These are phyloP conservation scores for Anarrhichthys ocellatus DNA, from an alignment of 2,113 vertebrate genomes.

Conservation along the genomic window DNA sequence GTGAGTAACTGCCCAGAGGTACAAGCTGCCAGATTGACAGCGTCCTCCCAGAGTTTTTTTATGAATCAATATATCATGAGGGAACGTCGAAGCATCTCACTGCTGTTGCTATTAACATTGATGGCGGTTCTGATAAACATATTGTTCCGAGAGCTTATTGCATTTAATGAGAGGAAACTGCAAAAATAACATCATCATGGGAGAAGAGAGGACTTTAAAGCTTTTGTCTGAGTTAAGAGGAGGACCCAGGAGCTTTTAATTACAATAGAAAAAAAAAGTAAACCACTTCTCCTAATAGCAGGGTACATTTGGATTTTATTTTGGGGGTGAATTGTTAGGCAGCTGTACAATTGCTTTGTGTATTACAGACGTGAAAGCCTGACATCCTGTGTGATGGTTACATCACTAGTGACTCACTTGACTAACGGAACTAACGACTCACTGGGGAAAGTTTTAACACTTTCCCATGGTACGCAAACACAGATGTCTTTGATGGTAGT, in stretches of 20 bases:
- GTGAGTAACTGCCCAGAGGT: conserved; percentile 6
- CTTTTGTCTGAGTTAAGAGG: conserved; percentile 45
- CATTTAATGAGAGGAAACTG: conserved; percentile 48
- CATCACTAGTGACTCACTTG: too few species aligned
- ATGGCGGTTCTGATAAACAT: conserved; percentile 2
- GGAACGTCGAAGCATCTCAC: conserved; percentile 13
- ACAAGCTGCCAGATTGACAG: conserved; percentile 21
- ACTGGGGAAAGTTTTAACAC: too few species aligned
- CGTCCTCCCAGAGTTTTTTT: background rate
- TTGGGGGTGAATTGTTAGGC: background rate
- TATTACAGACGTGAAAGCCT: background rate
- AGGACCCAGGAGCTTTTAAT: conserved; percentile 45
- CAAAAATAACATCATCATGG: conserved; percentile 32
- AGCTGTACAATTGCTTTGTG: background rate
- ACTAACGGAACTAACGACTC: too few species aligned
- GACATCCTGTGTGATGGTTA: background rate
- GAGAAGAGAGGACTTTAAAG: conserved; percentile 39
- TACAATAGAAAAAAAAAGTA: conserved; percentile 12
- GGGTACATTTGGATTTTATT: conserved; percentile 1
- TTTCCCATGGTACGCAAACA: too few species aligned
- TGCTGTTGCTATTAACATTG: conserved; percentile 16
- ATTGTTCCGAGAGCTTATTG: conserved; percentile 31
- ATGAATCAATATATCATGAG: background rate
- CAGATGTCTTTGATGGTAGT: too few species aligned
- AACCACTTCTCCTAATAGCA: conserved; percentile 7